Conservation (phyloP, 2,113 vertebrate species). For the Oophaga pumilio region DNA sequence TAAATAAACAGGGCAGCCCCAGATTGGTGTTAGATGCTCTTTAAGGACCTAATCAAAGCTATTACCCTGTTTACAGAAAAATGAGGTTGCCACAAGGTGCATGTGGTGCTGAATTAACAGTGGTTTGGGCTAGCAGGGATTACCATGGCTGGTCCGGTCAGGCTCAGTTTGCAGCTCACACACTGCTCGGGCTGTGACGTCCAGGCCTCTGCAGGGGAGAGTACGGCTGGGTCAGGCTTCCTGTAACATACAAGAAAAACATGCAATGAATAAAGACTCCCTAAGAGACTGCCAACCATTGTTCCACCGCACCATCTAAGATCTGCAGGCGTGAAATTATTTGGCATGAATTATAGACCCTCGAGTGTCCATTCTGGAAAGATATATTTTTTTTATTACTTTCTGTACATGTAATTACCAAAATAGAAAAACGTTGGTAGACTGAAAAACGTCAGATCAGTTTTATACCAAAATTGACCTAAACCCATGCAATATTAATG, state of each 20-base stretch:
- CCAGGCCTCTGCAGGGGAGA: slow-evolving; percentile 41
- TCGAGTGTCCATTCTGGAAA: neutral
- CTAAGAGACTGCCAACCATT: slow-evolving; percentile 6
- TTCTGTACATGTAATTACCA: neutral
- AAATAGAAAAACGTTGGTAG: neutral
- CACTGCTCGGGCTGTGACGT: slow-evolving; percentile 76
- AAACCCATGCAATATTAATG: neutral
- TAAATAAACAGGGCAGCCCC: too few species aligned
- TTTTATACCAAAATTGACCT: neutral
- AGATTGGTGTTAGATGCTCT: too few species aligned
- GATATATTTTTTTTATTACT: neutral
- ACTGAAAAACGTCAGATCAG: neutral
- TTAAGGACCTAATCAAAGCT: neutral
- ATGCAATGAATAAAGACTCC: neutral
- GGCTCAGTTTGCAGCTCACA: slow-evolving; percentile 91
- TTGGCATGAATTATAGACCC: neutral
- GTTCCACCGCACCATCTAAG: neutral
- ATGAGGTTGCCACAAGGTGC: neutral
- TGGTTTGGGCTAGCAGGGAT: slow-evolving; percentile 9
- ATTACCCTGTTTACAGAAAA: neutral
- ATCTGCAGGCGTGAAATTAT: neutral
- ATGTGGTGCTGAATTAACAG: too few species aligned
- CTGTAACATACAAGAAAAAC: slow-evolving; percentile 56
- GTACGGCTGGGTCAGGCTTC: slow-evolving; percentile 34
- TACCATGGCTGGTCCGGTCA: slow-evolving; percentile 96